Evolutionary conservation across 2,888 invertebrate genomes (phyloP), one percentile per base, ranked within the genome.

Genomic region (Oegoconia quadripuncta): DNA sequence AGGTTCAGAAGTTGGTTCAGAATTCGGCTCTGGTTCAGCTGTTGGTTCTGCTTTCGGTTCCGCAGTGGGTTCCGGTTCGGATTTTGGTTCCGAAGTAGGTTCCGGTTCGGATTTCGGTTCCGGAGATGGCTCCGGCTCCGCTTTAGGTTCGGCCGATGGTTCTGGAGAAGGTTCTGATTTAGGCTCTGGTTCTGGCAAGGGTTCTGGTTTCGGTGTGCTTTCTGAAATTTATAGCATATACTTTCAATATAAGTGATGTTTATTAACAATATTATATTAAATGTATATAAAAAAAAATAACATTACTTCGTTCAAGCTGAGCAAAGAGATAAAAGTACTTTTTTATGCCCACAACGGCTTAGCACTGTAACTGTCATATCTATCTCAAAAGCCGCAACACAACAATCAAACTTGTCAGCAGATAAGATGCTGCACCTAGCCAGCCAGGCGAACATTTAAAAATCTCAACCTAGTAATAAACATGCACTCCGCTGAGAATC

Each of bases 121-220:
- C 12, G 64, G 34, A 23, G 48, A 48, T 3, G 72, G 52, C 46
- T 71, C 60, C 0, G 63, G 46, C 20, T 49, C 44, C 0, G 64
- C 43, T 46, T 49, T 0, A 1, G 68, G 30, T 22, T 43, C 44
- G 0, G 52, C 45, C 16, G 20, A 32, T 27, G 63, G 88, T 52
- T 72, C 65, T 2, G 74, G 58, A 44, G 64, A 50, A 0, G 70
- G 64, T 31, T 59, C 46, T n/a, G n/a, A n/a, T n/a, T n/a, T n/a
- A 0, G 66, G 55, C 41, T 73, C 59, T 1, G 62, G 48, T 18
- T 48, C 44, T 1, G 75, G 65, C 39, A 64, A 57, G 17, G 55
- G 53, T 28, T 66, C 65, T 12, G 58, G 62, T 39, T 72, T 75
- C 44, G 58, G 61, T 41, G 74, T 70, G 31, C 48, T 70, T 14